phyloP scores from a whole-genome alignment of 2,113 vertebrate genomes.

The Ptilorrhoa leucosticta region DNA sequence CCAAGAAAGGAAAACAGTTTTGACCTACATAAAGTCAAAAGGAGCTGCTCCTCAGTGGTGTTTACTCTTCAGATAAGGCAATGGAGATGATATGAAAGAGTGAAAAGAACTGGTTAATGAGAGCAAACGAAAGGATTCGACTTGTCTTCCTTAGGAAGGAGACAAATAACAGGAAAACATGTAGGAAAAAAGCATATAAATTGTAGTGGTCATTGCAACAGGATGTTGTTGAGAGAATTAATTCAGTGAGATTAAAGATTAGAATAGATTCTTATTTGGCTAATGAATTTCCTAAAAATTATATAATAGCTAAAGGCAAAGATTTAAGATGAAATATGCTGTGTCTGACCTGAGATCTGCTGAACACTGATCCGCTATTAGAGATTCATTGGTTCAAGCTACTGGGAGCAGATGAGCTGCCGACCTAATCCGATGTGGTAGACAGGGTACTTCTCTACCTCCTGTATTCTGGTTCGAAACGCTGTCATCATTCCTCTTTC shows the following conservation, averaged over 20 bases:
- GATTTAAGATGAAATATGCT: slow-evolving; percentile 32
- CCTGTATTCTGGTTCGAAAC: neutral
- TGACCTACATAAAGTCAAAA: neutral
- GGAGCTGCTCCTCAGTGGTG: neutral
- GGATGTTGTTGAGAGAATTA: slow-evolving; percentile 22
- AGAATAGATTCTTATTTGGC: slow-evolving; percentile 28
- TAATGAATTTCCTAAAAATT: slow-evolving; percentile 51
- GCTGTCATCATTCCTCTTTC: neutral
- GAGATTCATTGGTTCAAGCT: slow-evolving; percentile 23
- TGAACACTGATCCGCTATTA: slow-evolving; percentile 29
- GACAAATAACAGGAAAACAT: neutral
- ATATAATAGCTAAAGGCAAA: slow-evolving; percentile 35
- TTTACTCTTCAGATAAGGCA: neutral
- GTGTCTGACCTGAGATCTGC: slow-evolving; percentile 28
- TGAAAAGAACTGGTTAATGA: neutral
- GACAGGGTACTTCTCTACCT: neutral
- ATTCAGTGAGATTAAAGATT: slow-evolving; percentile 50
- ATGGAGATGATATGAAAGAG: neutral
- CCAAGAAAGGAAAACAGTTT: neutral
- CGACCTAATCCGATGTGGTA: neutral
- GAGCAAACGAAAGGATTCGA: neutral
- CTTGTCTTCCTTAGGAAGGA: neutral
- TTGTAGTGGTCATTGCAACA: neutral
- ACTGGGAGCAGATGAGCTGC: slow-evolving; percentile 9
- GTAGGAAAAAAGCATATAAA: neutral